Evolutionary conservation across 2,797 vertebrate genomes (phyloP).

Genomic region (Sebastes vulpes): DNA sequence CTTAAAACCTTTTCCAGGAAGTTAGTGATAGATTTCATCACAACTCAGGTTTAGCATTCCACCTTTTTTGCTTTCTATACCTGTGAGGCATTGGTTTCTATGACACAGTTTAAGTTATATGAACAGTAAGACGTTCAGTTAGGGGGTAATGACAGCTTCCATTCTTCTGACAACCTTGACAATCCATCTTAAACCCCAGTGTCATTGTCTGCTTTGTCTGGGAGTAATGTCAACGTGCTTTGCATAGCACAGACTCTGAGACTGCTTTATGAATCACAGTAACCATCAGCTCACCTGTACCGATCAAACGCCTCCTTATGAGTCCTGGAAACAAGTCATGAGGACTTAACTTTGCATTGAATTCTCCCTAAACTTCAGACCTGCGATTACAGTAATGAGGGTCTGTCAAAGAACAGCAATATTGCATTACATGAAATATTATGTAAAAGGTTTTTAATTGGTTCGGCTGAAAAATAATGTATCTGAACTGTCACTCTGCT

Average conservation of each 20-base stretch:
- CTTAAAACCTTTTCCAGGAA: conserved; percentile 36
- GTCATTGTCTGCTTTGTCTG: not conserved
- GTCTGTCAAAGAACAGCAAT: not conserved
- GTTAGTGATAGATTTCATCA: conserved; percentile 22
- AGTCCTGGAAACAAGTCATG: not conserved
- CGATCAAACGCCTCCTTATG: not conserved
- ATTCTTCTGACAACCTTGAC: conserved; percentile 9
- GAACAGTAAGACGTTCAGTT: conserved; percentile 7
- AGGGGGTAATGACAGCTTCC: conserved; percentile 24
- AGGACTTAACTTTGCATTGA: not conserved
- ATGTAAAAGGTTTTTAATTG: not conserved
- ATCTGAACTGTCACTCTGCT: conserved; percentile 4
- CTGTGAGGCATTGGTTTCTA: conserved; percentile 39
- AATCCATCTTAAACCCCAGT: conserved; percentile 4
- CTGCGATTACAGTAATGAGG: not conserved
- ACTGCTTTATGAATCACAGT: not conserved
- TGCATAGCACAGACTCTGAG: not conserved
- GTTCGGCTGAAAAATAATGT: not conserved
- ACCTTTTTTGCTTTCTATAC: not conserved
- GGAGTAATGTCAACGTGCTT: not conserved
- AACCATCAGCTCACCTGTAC: not conserved
- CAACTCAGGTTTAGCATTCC: conserved; percentile 6
- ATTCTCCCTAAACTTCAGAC: not conserved
- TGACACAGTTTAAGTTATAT: conserved; percentile 12
- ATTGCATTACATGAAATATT: not conserved